Base-by-base conservation (phyloP, 2,888 invertebrate genomes). In the Leptopilina syphax region DNA sequence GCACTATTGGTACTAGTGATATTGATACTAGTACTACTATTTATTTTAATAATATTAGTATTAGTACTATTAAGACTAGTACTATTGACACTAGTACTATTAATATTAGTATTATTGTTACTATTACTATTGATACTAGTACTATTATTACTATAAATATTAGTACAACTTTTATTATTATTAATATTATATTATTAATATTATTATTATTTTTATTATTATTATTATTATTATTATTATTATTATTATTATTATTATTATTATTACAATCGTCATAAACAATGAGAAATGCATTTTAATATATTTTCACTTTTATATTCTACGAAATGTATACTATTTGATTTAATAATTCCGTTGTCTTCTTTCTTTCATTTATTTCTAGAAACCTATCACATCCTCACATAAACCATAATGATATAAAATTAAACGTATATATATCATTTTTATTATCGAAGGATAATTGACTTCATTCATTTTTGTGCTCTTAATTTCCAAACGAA, bases 291-390 rank as follows among this genome's bases (percentile, higher is more conserved):
- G 91, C 91, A 91, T 91, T 91, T 91, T 91, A 92, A 92, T 92
- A 92, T 92, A 92, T 92, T 92, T 91, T 91, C 91, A 92, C 89
- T 91, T 90, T 90, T 91, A 90, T 90, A 91, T 89, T 86, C 89
- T 89, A 90, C 87, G 89, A 90, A 90, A 92, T 92, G 91, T 92
- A 88, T 86, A 91, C 89, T 91, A 91, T 91, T 92, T 92, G 90
- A 90, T 92, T 91, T 90, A 92, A 92, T 89, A 90, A 92, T 88
- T 91, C 86, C 84, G 86, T 87, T 90, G 88, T 90, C 87, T 86
- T 87, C 73, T 73, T 73, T 73, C 73, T 87, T 87, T 88, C 86
- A 87, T 88, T 88, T 87, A 84, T 86, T 87, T 87, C 83, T 86
- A 82, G 84, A 84, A 85, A 89, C 89, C 89, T 88, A 86, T 90